phyloP scores from a whole-genome alignment of 2,888 invertebrate species.

The Acleris laterana region DNA sequence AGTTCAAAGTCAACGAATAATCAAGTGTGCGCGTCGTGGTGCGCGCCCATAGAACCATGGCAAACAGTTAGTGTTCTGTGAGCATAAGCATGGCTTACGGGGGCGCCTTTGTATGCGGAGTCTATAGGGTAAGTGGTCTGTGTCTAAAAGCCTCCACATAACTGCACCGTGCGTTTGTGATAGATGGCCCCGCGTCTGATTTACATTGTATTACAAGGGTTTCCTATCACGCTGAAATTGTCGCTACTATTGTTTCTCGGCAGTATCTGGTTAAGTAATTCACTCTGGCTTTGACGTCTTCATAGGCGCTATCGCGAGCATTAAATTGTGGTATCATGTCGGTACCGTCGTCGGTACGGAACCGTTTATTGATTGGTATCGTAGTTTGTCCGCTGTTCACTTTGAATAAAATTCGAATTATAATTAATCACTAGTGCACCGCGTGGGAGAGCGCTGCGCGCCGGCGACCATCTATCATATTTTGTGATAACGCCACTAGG shows the following conservation, averaged over 20 bases:
- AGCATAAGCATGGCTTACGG: too few species aligned
- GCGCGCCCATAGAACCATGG: too few species aligned
- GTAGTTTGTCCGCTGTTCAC: conserved; percentile 83
- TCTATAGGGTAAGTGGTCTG: too few species aligned
- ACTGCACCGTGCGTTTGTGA: conserved; percentile 43
- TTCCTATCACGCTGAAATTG: conserved; percentile 68
- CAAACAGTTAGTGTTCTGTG: too few species aligned
- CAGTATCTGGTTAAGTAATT: conserved; percentile 66
- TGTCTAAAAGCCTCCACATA: conserved; percentile 29
- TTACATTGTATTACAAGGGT: conserved; percentile 58
- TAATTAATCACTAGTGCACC: conserved; percentile 81
- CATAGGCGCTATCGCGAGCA: conserved; percentile 76
- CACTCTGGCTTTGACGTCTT: conserved; percentile 77
- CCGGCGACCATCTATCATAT: conserved; percentile 82
- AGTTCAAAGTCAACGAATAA: too few species aligned
- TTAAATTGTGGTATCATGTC: conserved; percentile 83
- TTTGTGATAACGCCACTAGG: conserved; percentile 83
- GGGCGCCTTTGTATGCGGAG: too few species aligned
- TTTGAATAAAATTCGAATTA: conserved; percentile 85
- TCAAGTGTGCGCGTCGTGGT: too few species aligned
- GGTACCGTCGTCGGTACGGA: conserved; percentile 81
- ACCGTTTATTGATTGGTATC: conserved; percentile 85
- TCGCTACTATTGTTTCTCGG: conserved; percentile 58
- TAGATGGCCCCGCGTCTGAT: conserved; percentile 51
- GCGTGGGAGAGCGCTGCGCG: conserved; percentile 82